A percentile compares a stretch with the other conserved stretches of the same genome.
These are phyloP conservation scores for Microtus montanus DNA, from an alignment of 2,113 vertebrate genomes.

Conservation along the genomic window DNA sequence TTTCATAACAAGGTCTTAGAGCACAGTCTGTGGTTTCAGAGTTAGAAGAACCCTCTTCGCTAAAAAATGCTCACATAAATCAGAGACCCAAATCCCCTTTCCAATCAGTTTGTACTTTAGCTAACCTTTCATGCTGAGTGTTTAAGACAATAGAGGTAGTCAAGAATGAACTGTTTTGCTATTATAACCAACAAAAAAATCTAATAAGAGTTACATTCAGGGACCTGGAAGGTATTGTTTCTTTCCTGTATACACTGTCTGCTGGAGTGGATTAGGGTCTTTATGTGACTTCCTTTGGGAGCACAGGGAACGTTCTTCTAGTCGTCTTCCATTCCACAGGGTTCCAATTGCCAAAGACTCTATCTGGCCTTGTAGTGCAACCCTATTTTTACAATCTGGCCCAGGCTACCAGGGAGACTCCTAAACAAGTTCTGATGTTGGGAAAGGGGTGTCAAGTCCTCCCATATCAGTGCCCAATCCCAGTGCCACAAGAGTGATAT, in stretches of 20 bases:
- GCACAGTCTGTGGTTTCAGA: neutral
- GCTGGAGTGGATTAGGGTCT: neutral
- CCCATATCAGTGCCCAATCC: neutral
- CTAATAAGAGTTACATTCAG: neutral
- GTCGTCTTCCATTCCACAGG: neutral
- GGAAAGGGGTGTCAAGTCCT: neutral
- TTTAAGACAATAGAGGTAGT: neutral
- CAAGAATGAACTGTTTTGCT: neutral
- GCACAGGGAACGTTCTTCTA: neutral
- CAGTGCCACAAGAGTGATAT: no score
- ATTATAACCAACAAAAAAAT: neutral
- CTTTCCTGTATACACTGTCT: neutral
- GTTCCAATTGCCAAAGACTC: neutral
- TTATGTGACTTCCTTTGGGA: neutral
- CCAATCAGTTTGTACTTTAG: neutral
- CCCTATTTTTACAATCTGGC: no score
- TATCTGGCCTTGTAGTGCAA: neutral
- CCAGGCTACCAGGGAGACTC: neutral
- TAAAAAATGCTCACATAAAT: neutral
- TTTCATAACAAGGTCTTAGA: neutral
- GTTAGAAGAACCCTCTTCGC: neutral
- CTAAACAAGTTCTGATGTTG: neutral
- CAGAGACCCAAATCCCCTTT: neutral
- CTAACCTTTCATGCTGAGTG: neutral
- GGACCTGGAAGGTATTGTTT: neutral